Base-by-base conservation (phyloP, 2,113 vertebrate genomes). In the Danionella cerebrum region DNA sequence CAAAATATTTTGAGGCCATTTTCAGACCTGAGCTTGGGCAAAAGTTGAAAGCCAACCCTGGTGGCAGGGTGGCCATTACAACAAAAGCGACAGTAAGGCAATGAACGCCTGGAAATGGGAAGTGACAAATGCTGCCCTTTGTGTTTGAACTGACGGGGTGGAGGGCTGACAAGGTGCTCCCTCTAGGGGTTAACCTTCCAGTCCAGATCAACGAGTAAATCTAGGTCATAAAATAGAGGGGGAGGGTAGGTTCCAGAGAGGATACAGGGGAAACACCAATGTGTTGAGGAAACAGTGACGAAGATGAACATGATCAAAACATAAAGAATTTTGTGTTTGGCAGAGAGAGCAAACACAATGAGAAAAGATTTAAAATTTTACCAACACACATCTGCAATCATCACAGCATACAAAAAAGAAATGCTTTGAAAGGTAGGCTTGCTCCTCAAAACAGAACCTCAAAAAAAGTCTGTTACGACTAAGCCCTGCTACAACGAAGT, bases 101-200 rank as follows among this genome's bases (percentile, higher is more conserved):
- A 58, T 47, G 63, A 22, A 78, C 70, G 42, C 82, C 83, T 78
- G 76, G 80, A 85, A 86, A 89, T 87, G 76, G 86, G 83, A 89
- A 86, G 85, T 88, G 87, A 90, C 85, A 86, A 85, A 83, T 76
- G 76, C 63, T 87, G 82, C 75, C 87, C 85, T 86, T 87, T 85
- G 85, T 84, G 80, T 77, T 75, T 78, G 80, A 84, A 83, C 78
- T 88, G 87, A 86, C 75, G 75, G 79, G 83, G 82, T 70, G 69
- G 71, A 47, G 71, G 86, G 76, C 78, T 89, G 86, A 88, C 85
- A 87, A 70, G 6, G 80, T 78, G 81, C 81, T 77, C 80, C 88
- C 87, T 87, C 83, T 78, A 86, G 87, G 87, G 87, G 80, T 82
- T 84, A 86, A 86, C 86, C 86, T 83, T 84, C 84, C 82, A 80